Conservation (phyloP, 2,797 vertebrate genomes). For the Gorsachius magnificus region DNA sequence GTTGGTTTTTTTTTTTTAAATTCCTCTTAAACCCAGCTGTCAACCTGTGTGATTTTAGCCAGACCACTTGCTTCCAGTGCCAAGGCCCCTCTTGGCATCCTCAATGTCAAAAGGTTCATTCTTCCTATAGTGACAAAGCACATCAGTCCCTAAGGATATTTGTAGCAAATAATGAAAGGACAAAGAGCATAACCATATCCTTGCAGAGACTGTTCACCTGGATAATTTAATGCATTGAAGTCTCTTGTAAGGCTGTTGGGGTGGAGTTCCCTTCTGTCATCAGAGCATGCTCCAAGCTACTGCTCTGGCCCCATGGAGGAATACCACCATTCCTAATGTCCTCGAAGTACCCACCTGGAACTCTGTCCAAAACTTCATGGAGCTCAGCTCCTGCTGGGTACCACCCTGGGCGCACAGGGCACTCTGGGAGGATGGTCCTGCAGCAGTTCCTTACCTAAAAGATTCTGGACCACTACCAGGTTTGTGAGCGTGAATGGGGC, state of each 20-base stretch:
- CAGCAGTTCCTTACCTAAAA: background rate
- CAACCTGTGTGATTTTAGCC: background rate
- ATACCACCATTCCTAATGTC: background rate
- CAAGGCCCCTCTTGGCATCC: background rate
- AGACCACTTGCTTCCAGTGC: background rate
- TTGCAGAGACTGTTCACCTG: background rate
- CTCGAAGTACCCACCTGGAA: background rate
- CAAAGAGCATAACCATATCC: background rate
- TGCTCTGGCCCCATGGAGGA: background rate
- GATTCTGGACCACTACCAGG: background rate
- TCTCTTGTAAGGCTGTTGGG: background rate
- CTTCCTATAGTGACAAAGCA: background rate
- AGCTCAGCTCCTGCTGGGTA: background rate
- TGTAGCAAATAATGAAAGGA: background rate
- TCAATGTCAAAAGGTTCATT: background rate
- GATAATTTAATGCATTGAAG: background rate
- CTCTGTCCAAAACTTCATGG: background rate
- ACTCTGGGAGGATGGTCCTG: background rate
- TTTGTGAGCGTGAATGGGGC: background rate
- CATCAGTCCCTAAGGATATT: background rate
- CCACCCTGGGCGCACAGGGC: fast-evolving
- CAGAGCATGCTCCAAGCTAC: background rate
- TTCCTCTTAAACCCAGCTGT: background rate
- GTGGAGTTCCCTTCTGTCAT: background rate
- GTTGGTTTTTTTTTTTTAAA: background rate